Evolutionary conservation across 2,113 vertebrate species (phyloP), one percentile per base, ranked within the genome.

Genomic region (Myodes glareolus): DNA sequence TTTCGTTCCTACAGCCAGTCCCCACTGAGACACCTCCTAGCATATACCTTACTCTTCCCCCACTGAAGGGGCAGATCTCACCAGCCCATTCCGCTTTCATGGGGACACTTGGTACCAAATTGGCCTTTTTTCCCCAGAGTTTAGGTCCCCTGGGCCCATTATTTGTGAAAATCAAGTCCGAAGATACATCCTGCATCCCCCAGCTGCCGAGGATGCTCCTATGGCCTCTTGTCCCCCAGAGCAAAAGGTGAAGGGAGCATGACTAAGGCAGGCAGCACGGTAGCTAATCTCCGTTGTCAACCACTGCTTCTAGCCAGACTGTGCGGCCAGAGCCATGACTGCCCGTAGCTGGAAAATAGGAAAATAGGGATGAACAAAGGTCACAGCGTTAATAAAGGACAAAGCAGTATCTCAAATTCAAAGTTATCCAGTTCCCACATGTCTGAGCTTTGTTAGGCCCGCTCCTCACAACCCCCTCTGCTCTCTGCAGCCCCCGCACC

Each of bases 401-500:
- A 14, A 14, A 68, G 45, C 25, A 13, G 10, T 47, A 29, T 39
- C 42, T 89, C 42, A 50, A 0, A 72, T 14, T 76, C 78, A 45
- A 36, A 50, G 7, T 50, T 21, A 45, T 2, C 45, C 84, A 58
- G 45, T 50, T 65, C 27, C 86, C 80, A 33, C 19, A 31, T 23
- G 75, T 52, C 21, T 13, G 61, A 39, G 29, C 45, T 73, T 33
- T n/a, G 25, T 36, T 3, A 12, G 25, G n/a, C 14, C 42, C 29
- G 10, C 0, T 1, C 39, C 19, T 29, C 1, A 1, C 23, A 13
- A 25, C 17, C 17, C 0, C 65, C 70, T 67, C 23, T 14, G 0
- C 73, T 70, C 47, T 21, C 21, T 21, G 61, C 7, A 55, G 61
- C 12, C 3, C 3, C 7, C 2, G 0, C n/a, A 16, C 7, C 16